Evolutionary conservation across 2,797 vertebrate species (phyloP).

Genomic region (Cossypha polioptera): DNA sequence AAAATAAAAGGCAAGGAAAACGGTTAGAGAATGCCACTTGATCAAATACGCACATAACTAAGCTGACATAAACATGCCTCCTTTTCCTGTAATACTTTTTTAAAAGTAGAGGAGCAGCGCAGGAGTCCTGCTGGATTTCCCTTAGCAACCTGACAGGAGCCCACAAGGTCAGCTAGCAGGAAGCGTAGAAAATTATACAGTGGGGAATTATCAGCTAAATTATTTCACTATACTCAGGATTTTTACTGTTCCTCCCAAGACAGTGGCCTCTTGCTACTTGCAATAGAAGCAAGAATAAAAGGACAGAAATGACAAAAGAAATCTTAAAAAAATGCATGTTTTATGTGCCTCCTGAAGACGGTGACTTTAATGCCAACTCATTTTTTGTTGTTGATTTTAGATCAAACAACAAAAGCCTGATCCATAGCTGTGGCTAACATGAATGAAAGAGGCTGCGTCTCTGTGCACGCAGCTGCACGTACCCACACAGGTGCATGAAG

Average conservation of each 20-base stretch:
- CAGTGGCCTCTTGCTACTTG: conserved; percentile 76
- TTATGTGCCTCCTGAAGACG: conserved; percentile 18
- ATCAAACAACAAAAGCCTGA: background rate
- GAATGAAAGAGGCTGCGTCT: background rate
- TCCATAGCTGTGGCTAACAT: background rate
- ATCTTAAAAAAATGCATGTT: conserved; percentile 23
- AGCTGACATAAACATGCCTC: conserved; percentile 71
- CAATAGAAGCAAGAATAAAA: conserved; percentile 78
- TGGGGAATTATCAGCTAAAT: conserved; percentile 84
- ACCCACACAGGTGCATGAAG: conserved; percentile 1
- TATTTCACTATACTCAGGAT: conserved; percentile 83
- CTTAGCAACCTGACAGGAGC: conserved; percentile 83
- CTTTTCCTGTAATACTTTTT: conserved; percentile 72
- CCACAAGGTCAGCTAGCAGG: conserved; percentile 85
- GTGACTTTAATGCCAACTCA: conserved; percentile 40
- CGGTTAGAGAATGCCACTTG: conserved; percentile 20
- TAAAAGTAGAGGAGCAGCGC: conserved; percentile 74
- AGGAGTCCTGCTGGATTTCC: conserved; percentile 80
- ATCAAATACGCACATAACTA: conserved; percentile 67
- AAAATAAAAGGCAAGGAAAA: background rate
- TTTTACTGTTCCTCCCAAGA: conserved; percentile 81
- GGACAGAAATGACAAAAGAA: conserved; percentile 75
- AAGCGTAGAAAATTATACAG: conserved; percentile 82
- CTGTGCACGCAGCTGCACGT: background rate
- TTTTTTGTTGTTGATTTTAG: conserved; percentile 48